Evolutionary conservation across 2,797 vertebrate species (phyloP).

Genomic region (Mormyrus proboscirostris): DNA sequence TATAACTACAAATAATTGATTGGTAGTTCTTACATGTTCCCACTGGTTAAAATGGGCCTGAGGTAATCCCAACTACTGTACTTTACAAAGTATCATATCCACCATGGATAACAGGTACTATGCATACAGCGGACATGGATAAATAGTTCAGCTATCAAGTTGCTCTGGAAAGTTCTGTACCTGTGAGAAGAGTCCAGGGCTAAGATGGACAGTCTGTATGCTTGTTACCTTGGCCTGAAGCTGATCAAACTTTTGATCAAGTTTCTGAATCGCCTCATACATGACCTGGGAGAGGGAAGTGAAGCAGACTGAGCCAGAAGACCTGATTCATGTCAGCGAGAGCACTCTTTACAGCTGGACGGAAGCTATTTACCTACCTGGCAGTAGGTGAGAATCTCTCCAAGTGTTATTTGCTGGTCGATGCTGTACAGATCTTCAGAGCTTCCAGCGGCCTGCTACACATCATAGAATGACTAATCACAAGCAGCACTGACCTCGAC

Average conservation of each 20-base stretch:
- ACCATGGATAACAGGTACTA: not conserved
- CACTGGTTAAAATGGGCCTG: not conserved
- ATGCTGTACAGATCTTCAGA: constrained; percentile 32
- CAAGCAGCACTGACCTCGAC: not conserved
- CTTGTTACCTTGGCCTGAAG: constrained; percentile 39
- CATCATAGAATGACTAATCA: not conserved
- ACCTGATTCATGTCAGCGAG: too few species aligned
- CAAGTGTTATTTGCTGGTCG: constrained; percentile 40
- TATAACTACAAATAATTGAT: not conserved
- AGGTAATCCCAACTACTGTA: not conserved
- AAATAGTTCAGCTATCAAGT: not conserved
- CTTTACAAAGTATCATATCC: not conserved
- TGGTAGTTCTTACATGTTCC: not conserved
- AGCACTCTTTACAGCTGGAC: not conserved
- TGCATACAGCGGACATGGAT: not conserved
- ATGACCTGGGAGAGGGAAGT: constrained; percentile 33
- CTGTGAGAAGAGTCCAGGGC: constrained; percentile 20
- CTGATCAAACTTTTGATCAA: constrained; percentile 44
- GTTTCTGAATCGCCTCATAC: constrained; percentile 45
- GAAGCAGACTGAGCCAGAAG: not conserved
- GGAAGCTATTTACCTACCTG: constrained; percentile 31
- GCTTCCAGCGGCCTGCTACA: constrained; percentile 19
- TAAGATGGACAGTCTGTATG: constrained; percentile 32
- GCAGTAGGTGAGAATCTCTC: constrained; percentile 45
- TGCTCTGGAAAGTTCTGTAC: not conserved